Base-by-base conservation (phyloP, 2,888 invertebrate species). In the Endotricha flammealis region DNA sequence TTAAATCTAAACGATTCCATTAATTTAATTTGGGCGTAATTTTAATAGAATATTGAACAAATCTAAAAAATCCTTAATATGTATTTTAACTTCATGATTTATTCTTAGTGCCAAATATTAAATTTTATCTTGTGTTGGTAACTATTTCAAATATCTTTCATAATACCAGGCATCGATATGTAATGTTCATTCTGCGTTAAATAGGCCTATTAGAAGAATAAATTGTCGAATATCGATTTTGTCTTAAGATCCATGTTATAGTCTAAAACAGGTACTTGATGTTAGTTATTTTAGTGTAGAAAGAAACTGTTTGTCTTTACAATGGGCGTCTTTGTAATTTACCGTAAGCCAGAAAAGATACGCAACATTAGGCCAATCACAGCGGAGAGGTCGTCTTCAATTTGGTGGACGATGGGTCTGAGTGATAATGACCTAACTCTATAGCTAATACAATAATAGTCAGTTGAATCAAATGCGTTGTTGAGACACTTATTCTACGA, bases 221-320 rank as follows among this genome's bases (percentile, higher is more conserved):
- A 64, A 51, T 58, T 48, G 48, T 53, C 52, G 41, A 56, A 53
- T 62, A 59, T 64, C 59, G 53, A 61, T 56, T 60, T 55, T 57
- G 58, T 55, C 51, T 49, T 67, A 70, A 62, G 64, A 64, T 77
- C 72, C 71, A 68, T 67, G 61, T 70, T 58, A 54, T 75, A 76
- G 65, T 58, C 42, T 71, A 65, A 67, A 65, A 50, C 73, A 75
- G 77, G 71, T 75, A 77, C 59, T 82, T 59, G 73, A 55, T 81
- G 79, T 79, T 82, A 80, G 80, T 65, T 72, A 60, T 25, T 58
- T 65, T 73, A 77, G 69, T 48, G 58, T 77, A 76, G 69, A 24
- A 9, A 13, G 9, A 60, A 43, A 51, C 57, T 61, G 61, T 62
- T 54, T 56, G 57, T 65, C 63, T 62, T n/a, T 61, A 52, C 58